phyloP scores from a whole-genome alignment of 2,888 invertebrate species.

The Proisotoma minuta region DNA sequence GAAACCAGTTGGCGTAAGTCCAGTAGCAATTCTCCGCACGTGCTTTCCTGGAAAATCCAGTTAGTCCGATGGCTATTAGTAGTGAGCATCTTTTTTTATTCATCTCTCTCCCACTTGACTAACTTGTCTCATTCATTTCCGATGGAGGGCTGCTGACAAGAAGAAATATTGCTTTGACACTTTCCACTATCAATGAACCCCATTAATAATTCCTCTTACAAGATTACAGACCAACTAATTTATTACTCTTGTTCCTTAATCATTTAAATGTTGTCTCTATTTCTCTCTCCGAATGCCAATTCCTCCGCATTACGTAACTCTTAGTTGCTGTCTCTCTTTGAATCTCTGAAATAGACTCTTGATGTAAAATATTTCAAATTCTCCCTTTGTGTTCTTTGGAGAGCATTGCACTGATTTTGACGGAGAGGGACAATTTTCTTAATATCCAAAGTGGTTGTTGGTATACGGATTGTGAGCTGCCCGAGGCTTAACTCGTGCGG shows the following conservation, averaged over 20 bases:
- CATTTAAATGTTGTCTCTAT: no score
- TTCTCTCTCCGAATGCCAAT: no score
- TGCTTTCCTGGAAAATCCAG: constrained; percentile 12
- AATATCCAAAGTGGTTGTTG: background rate
- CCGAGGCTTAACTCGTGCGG: constrained; percentile 39
- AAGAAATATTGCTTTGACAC: constrained; percentile 3
- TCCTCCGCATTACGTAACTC: no score
- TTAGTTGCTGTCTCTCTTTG: no score
- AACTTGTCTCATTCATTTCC: background rate
- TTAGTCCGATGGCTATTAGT: constrained; percentile 4
- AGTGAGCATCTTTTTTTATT: background rate
- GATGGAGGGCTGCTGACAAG: background rate
- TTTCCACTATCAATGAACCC: background rate
- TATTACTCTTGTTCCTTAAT: no score
- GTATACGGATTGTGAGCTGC: constrained; percentile 16
- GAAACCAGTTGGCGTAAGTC: constrained; percentile 24
- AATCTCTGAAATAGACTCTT: no score
- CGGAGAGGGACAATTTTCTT: constrained; percentile 25
- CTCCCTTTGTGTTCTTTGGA: constrained; percentile 2
- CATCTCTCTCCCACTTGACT: background rate
- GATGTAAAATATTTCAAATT: no score
- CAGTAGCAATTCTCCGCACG: constrained; percentile 21
- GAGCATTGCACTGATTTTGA: constrained; percentile 40
- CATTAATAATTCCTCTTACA: constrained; percentile 2
- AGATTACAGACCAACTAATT: no score